Evolutionary conservation across 2,888 invertebrate species (phyloP), one percentile per base, ranked within the genome.

Genomic region (Steinernema carpocapsae): DNA sequence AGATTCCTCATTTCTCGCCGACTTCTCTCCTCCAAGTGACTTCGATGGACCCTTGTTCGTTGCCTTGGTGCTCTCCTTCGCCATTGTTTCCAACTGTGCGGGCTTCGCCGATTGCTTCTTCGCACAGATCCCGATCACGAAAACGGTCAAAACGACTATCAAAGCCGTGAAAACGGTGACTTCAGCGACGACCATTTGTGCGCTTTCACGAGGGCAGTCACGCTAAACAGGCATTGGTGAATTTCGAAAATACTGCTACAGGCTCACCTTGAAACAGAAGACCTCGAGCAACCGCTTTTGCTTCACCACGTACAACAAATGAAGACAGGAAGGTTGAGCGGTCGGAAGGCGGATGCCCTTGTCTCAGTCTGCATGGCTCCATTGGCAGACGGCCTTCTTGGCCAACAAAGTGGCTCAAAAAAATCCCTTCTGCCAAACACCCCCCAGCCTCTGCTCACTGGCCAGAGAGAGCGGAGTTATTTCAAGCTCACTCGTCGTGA

Each of bases 181-280:
- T 32, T 64, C 64, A 26, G 29, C 32, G 32, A 2, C 26, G 64
- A 32, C 32, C 32, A 29, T 26, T 26, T 64, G 29, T 1, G 4
- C 37, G 64, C 29, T 32, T 32, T 64, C n/a, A 6, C 17, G 64
- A 17, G 64, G 64, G 64, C 29, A 64, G 17, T 10, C 64, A 26
- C 17, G 10, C 64, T 64, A 29, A 26, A 64, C 26, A 32, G 64
- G 32, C 26, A 29, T 3, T 4, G n/a, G 3, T 64, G 29, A 32
- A 14, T 19, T 4, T 48, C 3, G 4, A 48, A 48, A 3, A 48
- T 3, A 7, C 4, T 17, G 17, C 17, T 2, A n/a, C 4, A 4
- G 19, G 48, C 17, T 19, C 14, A 48, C 48, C 48, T 48, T n/a
- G 48, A 48, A n/a, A 48, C 48, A 48, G 19, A 17, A 48, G 48